Evolutionary conservation across 2,888 invertebrate genomes (phyloP), one percentile per base, ranked within the genome.

Genomic region (Amphimallon solstitiale): DNA sequence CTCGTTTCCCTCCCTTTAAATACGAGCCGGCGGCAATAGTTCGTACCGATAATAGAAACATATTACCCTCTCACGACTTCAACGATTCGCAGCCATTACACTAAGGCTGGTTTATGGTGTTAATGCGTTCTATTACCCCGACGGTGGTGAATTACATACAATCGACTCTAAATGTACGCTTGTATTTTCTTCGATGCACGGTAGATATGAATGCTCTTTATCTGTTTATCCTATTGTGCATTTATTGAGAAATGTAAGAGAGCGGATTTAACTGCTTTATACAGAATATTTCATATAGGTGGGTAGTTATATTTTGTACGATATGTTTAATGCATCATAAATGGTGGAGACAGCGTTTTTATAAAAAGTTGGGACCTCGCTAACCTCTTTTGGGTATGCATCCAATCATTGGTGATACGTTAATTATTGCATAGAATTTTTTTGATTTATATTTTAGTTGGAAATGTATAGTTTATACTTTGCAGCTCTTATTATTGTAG

Each of bases 41-140:
- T 80, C 78, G 79, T 78, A 75, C 79, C 78, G 81, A 81, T 83
- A 83, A 83, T 83, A 82, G 82, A 82, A 82, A 83, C 82, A 81
- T 82, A 83, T 82, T 82, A 82, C 82, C 81, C 80, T 81, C 81
- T 81, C 80, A 78, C 80, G 79, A 80, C 80, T 81, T 81, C 80
- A 81, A 80, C 81, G 80, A 81, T 79, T 81, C 78, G 75, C 76
- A 76, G 78, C 81, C 80, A 82, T 82, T 82, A 82, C 80, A 74
- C 77, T 80, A 81, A 82, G 82, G 79, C 81, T 82, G 81, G 76
- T 83, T 83, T 82, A 83, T 81, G 81, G 81, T 80, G 82, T 80
- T 82, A 82, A 82, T 82, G 82, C 80, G 81, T 80, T 78, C 80
- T 80, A 80, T 81, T 80, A 80, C 80, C 76, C 76, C 71, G 70